A percentile compares a stretch with the other conserved stretches of the same genome.
Evolutionary conservation across 1,140 invertebrate genomes (phyloP).

Genomic region (Diorhabda carinulata): DNA sequence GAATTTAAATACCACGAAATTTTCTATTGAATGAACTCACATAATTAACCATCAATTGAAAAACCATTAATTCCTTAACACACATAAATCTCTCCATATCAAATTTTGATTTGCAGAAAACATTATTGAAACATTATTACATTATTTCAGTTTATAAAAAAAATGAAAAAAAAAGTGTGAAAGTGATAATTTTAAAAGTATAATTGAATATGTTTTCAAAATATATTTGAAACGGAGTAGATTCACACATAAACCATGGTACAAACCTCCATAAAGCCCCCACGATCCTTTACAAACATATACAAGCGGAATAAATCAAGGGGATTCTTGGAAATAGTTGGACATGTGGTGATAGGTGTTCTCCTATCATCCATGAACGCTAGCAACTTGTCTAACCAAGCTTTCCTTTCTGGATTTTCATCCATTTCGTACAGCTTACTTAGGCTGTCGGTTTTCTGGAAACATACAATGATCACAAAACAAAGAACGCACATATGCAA

Average conservation of each 20-base stretch:
- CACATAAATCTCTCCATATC: no score
- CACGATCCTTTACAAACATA: constrained; percentile 89
- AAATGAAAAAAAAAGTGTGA: no score
- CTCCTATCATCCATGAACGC: constrained; percentile 91
- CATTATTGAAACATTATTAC: no score
- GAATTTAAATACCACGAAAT: no score
- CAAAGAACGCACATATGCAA: background rate
- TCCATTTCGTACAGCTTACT: constrained; percentile 96
- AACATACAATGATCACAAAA: constrained; percentile 28
- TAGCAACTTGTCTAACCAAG: constrained; percentile 88
- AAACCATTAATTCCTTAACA: no score
- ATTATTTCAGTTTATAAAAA: no score
- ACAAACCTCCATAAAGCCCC: constrained; percentile 95
- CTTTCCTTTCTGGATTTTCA: constrained; percentile 83
- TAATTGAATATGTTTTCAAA: no score
- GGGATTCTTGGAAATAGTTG: constrained; percentile 96
- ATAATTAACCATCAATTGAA: no score
- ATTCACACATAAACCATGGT: constrained; percentile 8
- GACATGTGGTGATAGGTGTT: constrained; percentile 89
- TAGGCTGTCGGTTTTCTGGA: constrained; percentile 83
- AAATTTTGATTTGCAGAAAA: no score
- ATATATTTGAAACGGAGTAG: no score
- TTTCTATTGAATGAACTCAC: no score
- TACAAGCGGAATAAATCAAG: constrained; percentile 96
- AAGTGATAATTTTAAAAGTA: no score